Evolutionary conservation across 2,888 invertebrate genomes (phyloP).

Genomic region (Lottia scabra): DNA sequence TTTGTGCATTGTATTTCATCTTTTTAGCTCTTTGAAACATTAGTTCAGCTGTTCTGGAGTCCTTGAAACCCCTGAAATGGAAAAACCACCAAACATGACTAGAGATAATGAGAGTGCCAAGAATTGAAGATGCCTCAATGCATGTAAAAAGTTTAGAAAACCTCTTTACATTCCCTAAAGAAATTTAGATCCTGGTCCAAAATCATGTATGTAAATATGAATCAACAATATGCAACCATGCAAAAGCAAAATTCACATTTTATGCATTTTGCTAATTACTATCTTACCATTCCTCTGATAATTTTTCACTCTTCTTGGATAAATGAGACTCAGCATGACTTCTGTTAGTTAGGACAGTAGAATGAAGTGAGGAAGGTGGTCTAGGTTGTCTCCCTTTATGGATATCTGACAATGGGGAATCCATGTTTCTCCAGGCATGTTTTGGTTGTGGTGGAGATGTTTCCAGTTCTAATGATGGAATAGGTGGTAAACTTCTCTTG

Average conservation of each 20-base stretch:
- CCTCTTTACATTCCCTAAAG: too few species aligned
- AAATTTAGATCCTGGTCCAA: too few species aligned
- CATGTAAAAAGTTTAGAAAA: too few species aligned
- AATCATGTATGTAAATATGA: too few species aligned
- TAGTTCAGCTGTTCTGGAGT: constrained; percentile 59
- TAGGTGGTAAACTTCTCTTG: constrained; percentile 35
- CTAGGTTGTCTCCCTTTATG: constrained; percentile 39
- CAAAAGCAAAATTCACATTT: too few species aligned
- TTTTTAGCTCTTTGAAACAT: constrained; percentile 67
- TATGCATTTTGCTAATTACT: background rate
- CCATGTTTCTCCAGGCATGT: constrained; percentile 53
- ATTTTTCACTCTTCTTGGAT: constrained; percentile 54
- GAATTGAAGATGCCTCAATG: too few species aligned
- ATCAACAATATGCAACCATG: too few species aligned
- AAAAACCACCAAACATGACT: background rate
- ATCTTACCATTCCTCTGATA: constrained; percentile 60
- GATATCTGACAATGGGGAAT: constrained; percentile 44
- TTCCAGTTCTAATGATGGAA: constrained; percentile 17
- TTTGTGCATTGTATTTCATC: constrained; percentile 64
- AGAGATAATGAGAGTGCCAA: too few species aligned
- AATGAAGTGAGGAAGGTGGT: constrained; percentile 53
- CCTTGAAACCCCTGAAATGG: constrained; percentile 64
- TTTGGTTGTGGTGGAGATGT: constrained; percentile 47
- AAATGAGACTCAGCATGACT: constrained; percentile 36
- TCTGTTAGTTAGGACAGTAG: constrained; percentile 39